Percentiles rank a stretch among this genome's conserved stretches.
Evolutionary conservation across 2,888 invertebrate genomes (phyloP).

Genomic region (Hirtodrosophila histrioides): DNA sequence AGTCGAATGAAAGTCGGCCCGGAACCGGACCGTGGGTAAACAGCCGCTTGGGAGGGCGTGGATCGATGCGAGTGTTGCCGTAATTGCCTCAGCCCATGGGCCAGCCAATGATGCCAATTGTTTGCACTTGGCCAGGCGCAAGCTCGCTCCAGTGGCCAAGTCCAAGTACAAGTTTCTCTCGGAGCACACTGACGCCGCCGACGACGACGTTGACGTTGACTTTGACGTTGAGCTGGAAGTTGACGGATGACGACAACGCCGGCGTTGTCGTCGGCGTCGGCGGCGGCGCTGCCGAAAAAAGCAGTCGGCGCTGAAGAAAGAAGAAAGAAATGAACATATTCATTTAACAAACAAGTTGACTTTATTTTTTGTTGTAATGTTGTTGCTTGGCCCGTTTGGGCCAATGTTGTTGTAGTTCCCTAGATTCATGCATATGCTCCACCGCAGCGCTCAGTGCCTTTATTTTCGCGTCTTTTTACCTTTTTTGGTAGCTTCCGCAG

Average conservation of each 20-base stretch:
- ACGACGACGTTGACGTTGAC: constrained; percentile 14
- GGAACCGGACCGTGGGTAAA: constrained; percentile 36
- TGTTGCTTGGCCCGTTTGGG: constrained; percentile 61
- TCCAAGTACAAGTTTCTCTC: constrained; percentile 67
- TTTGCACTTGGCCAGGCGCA: constrained; percentile 52
- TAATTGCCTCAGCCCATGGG: constrained; percentile 44
- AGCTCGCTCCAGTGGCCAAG: constrained; percentile 50
- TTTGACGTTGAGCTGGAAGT: background rate
- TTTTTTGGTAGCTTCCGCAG: constrained; percentile 70
- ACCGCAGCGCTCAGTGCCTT: constrained; percentile 38
- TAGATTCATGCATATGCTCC: constrained; percentile 60
- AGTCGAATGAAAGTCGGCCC: constrained; percentile 65
- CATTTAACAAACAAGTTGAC: constrained; percentile 81
- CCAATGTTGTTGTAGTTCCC: constrained; percentile 36
- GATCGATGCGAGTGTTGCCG: constrained; percentile 34
- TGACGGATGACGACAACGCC: constrained; percentile 54
- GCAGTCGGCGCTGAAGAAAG: constrained; percentile 44
- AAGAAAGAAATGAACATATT: constrained; percentile 68
- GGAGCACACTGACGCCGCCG: constrained; percentile 11
- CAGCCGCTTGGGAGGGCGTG: constrained; percentile 56
- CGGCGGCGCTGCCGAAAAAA: constrained; percentile 59
- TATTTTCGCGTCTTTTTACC: constrained; percentile 59
- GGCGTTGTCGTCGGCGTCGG: constrained; percentile 18
- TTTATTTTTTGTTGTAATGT: constrained; percentile 64
- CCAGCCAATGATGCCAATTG: constrained; percentile 77